These are phyloP conservation scores for Ecliptopera silaceata DNA, from an alignment of 2,888 invertebrate genomes.

Conservation along the genomic window DNA sequence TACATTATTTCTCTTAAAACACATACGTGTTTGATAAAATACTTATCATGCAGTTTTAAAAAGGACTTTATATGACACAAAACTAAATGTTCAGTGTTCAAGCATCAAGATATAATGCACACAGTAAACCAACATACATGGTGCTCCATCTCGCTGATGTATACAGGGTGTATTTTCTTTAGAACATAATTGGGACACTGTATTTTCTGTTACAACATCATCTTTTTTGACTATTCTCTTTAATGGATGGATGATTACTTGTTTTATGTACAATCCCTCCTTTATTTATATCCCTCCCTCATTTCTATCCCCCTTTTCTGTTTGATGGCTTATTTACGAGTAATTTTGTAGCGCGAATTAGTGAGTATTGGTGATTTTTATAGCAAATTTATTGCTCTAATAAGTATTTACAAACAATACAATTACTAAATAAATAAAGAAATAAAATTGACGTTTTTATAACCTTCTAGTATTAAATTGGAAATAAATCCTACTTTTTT, in stretches of 20 bases:
- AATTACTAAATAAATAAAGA: neutral
- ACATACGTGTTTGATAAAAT: no score
- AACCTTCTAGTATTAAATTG: no score
- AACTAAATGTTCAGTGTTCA: neutral
- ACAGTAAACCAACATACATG: neutral
- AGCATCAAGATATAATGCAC: neutral
- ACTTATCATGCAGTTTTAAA: no score
- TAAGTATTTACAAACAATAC: conserved; percentile 3
- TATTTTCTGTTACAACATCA: no score
- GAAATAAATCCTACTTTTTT: no score
- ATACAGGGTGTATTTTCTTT: neutral
- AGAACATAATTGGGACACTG: neutral
- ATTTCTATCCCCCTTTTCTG: conserved; percentile 32
- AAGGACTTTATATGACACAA: no score
- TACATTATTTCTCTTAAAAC: no score
- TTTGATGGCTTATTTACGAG: conserved; percentile 44
- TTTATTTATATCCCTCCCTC: conserved; percentile 42
- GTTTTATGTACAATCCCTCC: conserved; percentile 6
- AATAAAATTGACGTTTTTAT: no score
- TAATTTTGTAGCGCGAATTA: conserved; percentile 40
- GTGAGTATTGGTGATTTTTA: conserved; percentile 31
- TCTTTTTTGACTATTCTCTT: conserved; percentile 1
- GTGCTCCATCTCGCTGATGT: neutral
- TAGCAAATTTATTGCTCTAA: conserved; percentile 22
- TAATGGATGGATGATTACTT: conserved; percentile 1